Percentiles rank a stretch among this genome's conserved stretches.
phyloP scores from a whole-genome alignment of 2,113 vertebrate species.

The Oenanthe melanoleuca region DNA sequence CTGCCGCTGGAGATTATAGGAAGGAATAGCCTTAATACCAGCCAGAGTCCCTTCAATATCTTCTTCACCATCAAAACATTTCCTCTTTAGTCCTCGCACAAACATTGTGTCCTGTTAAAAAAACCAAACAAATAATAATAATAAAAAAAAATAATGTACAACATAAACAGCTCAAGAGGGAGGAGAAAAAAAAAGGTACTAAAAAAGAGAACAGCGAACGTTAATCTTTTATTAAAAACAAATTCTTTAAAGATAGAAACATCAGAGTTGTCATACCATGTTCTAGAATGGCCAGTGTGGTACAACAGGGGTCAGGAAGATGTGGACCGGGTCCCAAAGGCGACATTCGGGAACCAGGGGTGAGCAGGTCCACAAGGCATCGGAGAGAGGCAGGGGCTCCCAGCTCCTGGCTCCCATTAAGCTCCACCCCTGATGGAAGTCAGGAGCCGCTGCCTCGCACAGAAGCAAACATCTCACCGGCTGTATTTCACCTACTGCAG shows the following conservation, averaged over 20 bases:
- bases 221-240: background rate
- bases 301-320: constrained; percentile 43
- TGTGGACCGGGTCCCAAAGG: background rate
- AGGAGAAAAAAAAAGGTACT: background rate
- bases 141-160: background rate
- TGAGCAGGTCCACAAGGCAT: constrained; percentile 45
- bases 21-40: constrained; percentile 74
- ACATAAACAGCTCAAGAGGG: background rate
- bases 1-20: constrained; percentile 92
- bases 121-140: background rate
- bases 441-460: background rate
- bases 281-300: constrained; percentile 34
- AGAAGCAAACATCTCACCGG: constrained; percentile 22
- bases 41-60: constrained; percentile 72
- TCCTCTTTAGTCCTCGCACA: constrained; percentile 90
- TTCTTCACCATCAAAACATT: constrained; percentile 84
- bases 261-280: constrained; percentile 55
- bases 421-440: background rate
- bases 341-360: background rate
- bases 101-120: constrained; percentile 85
- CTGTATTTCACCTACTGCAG: constrained; percentile 23
- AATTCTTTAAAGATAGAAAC: constrained; percentile 28
- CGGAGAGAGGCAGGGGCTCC: background rate
- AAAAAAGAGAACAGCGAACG: background rate
- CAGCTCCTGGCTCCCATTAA: constrained; percentile 28